These are phyloP conservation scores for Pachydiplax longipennis DNA, from an alignment of 2,888 invertebrate genomes.

Conservation along the genomic window DNA sequence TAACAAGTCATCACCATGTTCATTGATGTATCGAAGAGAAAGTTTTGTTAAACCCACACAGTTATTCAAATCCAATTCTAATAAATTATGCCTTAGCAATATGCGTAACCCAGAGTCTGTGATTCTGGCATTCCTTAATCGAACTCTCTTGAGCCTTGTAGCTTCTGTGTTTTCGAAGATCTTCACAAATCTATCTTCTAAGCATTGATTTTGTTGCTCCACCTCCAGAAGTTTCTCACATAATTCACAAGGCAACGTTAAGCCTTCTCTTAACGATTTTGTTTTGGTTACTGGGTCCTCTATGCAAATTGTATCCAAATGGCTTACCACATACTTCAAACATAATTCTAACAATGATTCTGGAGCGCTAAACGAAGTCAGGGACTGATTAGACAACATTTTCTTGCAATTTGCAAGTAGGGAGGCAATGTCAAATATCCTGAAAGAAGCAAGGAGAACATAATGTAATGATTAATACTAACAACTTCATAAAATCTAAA, in stretches of 20 bases:
- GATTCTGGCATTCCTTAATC: slow-evolving; percentile 74
- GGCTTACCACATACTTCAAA: slow-evolving; percentile 68
- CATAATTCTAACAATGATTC: slow-evolving; percentile 71
- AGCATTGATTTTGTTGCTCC: slow-evolving; percentile 64
- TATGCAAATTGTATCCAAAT: slow-evolving; percentile 69
- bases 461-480: neutral
- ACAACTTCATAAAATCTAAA: neutral
- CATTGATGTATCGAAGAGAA: slow-evolving; percentile 73
- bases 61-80: slow-evolving; percentile 77
- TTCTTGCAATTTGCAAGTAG: slow-evolving; percentile 32
- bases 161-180: slow-evolving; percentile 73
- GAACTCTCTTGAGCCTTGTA: slow-evolving; percentile 74
- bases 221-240: slow-evolving; percentile 72
- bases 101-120: slow-evolving; percentile 75
- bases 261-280: slow-evolving; percentile 66
- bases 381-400: slow-evolving; percentile 49
- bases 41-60: slow-evolving; percentile 72
- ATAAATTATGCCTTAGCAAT: slow-evolving; percentile 75
- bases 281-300: slow-evolving; percentile 60
- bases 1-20: slow-evolving; percentile 72
- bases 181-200: slow-evolving; percentile 74
- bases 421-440: slow-evolving; percentile 17
- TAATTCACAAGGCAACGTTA: slow-evolving; percentile 74
- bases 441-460: neutral
- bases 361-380: slow-evolving; percentile 59